Base-by-base conservation (phyloP, 2,113 vertebrate species). In the Grantiella picta region DNA sequence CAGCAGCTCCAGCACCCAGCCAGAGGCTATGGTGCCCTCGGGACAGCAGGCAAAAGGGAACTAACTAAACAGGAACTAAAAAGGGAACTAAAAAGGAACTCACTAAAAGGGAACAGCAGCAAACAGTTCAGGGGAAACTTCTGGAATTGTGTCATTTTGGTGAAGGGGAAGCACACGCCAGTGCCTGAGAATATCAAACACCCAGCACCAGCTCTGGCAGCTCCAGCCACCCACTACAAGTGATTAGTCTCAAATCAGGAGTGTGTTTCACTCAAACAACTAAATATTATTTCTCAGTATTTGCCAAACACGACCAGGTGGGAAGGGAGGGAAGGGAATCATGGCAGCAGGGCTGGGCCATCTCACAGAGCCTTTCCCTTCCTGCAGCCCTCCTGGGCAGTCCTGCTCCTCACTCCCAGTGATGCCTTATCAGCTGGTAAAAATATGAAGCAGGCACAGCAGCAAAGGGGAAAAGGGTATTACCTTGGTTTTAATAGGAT, bases 101-200 rank as follows among this genome's bases (percentile, higher is more conserved):
- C 9, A 15, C 38, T 5, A 0, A 16, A 35, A 28, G 27, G 15
- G 17, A 50, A 12, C 4, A 1, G 45, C 56, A 66, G 69, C 18
- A 57, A 57, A 60, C 2, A 4, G 52, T 6, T 28, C 12, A 9
- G n/a, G 33, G 56, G 29, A 24, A 83, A 17, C 5, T 36, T 31
- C 27, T 68, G 80, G 44, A 44, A 31, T 7, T 6, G 36, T 13
- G 15, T 16, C 7, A 20, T 17, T 24, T 15, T n/a, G 10, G 61
- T 18, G 9, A 28, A 78, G 25, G 2, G 4, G 44, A 56, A 3
- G 3, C 25, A 3, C 0, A 0, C 7, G 15, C 19, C 50, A 17
- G 2, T 0, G 29, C 29, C 4, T 0, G 3, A 42, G 2, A 50
- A 11, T 31, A 38, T 24, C 57, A 45, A 28, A 21, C 16, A 9